Evolutionary conservation across 2,888 invertebrate genomes (phyloP).

Genomic region (Amphipyra berbera): DNA sequence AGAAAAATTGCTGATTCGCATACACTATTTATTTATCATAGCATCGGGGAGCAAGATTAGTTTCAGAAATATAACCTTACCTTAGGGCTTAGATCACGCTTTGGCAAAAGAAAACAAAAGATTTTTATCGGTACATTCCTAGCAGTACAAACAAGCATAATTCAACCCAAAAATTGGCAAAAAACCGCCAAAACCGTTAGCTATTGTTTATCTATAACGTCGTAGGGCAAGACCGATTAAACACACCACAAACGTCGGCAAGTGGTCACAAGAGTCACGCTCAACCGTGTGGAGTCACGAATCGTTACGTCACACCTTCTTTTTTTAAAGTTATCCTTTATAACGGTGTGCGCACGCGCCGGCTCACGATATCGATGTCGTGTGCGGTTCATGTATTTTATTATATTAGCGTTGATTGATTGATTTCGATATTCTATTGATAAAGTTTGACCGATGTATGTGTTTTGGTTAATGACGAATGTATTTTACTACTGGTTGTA

Average conservation of each 20-base stretch:
- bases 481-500: constrained; percentile 26
- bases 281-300: constrained; percentile 68
- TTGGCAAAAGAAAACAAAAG: background rate
- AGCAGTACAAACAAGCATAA: constrained; percentile 1
- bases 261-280: constrained; percentile 73
- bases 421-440: constrained; percentile 55
- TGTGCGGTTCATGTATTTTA: constrained; percentile 59
- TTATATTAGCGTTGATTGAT: constrained; percentile 63
- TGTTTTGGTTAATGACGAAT: constrained; percentile 30
- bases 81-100: background rate
- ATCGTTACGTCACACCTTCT: constrained; percentile 70
- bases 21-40: too few species aligned
- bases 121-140: background rate
- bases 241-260: constrained; percentile 54
- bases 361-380: constrained; percentile 58
- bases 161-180: constrained; percentile 9
- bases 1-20: too few species aligned
- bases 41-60: too few species aligned
- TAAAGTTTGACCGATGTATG: constrained; percentile 60
- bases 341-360: constrained; percentile 66
- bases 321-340: constrained; percentile 62
- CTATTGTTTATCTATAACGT: constrained; percentile 56
- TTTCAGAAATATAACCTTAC: too few species aligned
- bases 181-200: constrained; percentile 44
- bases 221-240: constrained; percentile 61